These are phyloP conservation scores for Chiloscyllium punctatum DNA, from an alignment of 2,797 vertebrate genomes.

Conservation along the genomic window DNA sequence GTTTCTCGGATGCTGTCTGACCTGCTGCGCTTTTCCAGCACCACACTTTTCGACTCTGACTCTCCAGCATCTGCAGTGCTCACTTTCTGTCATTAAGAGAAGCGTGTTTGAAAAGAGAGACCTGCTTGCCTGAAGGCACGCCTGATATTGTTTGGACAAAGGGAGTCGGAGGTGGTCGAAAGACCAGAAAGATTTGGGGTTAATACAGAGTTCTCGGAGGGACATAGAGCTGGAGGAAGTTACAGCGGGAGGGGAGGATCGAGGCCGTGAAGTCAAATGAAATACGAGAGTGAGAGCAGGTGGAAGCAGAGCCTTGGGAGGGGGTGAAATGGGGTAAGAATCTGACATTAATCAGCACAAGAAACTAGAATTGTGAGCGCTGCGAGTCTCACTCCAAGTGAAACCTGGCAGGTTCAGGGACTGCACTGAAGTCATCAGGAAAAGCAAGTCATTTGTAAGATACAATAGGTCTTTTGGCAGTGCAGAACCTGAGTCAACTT, in stretches of 20 bases:
- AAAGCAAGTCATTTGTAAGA: conserved; percentile 9
- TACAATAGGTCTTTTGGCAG: conserved; percentile 1
- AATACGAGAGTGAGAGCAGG: not conserved
- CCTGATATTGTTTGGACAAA: not conserved
- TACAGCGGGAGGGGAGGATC: not conserved
- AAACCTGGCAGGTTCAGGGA: not conserved
- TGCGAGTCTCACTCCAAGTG: not conserved
- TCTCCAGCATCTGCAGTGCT: too few relatives aligned
- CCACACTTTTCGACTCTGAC: too few relatives aligned
- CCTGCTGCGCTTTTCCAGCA: too few relatives aligned
- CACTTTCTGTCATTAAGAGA: not conserved
- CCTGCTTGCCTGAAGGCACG: not conserved
- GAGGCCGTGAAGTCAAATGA: not conserved
- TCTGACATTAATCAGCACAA: not conserved
- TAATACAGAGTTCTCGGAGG: not conserved
- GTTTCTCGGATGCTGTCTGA: too few relatives aligned
- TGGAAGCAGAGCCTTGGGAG: not conserved
- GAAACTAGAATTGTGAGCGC: not conserved
- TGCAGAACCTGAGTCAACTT: not conserved
- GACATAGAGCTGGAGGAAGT: not conserved
- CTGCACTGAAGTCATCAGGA: not conserved
- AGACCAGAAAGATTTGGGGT: too few relatives aligned
- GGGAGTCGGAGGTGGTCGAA: not conserved
- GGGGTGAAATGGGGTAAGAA: not conserved
- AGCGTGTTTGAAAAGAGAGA: not conserved